A percentile compares a stretch with the other conserved stretches of the same genome.
Evolutionary conservation across 1,140 invertebrate genomes (phyloP).

Genomic region (Paraescarpia echinospica): DNA sequence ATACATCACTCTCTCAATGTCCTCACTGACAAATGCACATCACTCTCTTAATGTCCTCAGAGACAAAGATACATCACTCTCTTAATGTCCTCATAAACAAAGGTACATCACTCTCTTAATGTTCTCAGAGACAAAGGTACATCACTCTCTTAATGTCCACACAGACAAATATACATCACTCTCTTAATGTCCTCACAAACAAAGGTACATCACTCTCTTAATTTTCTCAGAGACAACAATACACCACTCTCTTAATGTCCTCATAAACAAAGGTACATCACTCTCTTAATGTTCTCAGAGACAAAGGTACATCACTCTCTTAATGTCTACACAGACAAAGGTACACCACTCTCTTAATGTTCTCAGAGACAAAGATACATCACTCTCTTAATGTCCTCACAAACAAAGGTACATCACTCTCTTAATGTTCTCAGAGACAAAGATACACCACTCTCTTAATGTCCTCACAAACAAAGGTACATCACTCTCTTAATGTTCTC

Average conservation of each 20-base stretch:
- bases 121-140: neutral
- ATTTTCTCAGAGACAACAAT: neutral
- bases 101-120: neutral
- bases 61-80: neutral
- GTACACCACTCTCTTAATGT: neutral
- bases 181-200: neutral
- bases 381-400: neutral
- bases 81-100: neutral
- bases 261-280: neutral
- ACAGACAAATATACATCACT: neutral
- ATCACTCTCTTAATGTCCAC: neutral
- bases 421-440: neutral
- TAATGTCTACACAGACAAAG: neutral
- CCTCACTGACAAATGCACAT: neutral
- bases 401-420: neutral
- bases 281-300: neutral
- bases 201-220: neutral
- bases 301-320: no score
- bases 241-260: neutral
- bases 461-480: neutral
- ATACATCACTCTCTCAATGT: neutral
- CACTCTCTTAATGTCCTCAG: neutral
- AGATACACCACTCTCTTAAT: neutral
- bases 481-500: neutral
- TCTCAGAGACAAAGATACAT: slow-evolving; percentile 11